Evolutionary conservation across 2,888 invertebrate species (phyloP).

Genomic region (Caenorhabditis sinica): DNA sequence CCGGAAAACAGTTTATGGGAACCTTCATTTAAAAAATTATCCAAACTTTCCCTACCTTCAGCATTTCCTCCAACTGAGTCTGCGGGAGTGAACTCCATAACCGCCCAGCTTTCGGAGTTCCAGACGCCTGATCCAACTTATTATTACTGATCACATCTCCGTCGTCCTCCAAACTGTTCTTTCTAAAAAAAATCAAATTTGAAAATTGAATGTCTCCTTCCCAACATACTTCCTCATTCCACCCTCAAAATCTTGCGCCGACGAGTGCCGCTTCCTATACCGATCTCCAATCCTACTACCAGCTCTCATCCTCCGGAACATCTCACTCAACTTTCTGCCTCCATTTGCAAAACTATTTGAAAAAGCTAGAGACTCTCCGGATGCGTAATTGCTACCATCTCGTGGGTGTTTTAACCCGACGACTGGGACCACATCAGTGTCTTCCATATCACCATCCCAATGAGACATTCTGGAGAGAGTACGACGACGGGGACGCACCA

Average conservation of each 20-base stretch:
- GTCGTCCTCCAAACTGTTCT: slow-evolving; percentile 37
- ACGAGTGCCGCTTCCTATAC: slow-evolving; percentile 48
- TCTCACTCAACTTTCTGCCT: slow-evolving; percentile 67
- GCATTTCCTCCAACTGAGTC: slow-evolving; percentile 65
- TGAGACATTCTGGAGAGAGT: slow-evolving; percentile 53
- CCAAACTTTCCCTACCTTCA: slow-evolving; percentile 38
- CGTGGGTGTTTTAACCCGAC: slow-evolving; percentile 57
- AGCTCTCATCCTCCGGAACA: slow-evolving; percentile 65
- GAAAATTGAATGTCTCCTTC: neutral
- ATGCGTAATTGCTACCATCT: slow-evolving; percentile 64
- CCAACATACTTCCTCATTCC: slow-evolving; percentile 26
- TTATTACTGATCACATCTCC: slow-evolving; percentile 12
- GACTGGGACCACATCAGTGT: slow-evolving; percentile 72
- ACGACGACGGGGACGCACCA: slow-evolving; percentile 74
- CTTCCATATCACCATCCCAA: slow-evolving; percentile 69
- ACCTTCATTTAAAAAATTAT: no score
- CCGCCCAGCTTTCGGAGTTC: slow-evolving; percentile 49
- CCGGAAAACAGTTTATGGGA: no score
- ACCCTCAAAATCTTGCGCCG: slow-evolving; percentile 54
- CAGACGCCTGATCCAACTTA: slow-evolving; percentile 26
- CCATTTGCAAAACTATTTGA: slow-evolving; percentile 67
- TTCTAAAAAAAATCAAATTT: slow-evolving; percentile 29
- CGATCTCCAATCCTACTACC: slow-evolving; percentile 60
- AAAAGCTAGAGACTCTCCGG: slow-evolving; percentile 69
- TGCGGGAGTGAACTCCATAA: slow-evolving; percentile 64